Base-by-base conservation (phyloP, 2,113 vertebrate species). In the Mohoua ochrocephala region DNA sequence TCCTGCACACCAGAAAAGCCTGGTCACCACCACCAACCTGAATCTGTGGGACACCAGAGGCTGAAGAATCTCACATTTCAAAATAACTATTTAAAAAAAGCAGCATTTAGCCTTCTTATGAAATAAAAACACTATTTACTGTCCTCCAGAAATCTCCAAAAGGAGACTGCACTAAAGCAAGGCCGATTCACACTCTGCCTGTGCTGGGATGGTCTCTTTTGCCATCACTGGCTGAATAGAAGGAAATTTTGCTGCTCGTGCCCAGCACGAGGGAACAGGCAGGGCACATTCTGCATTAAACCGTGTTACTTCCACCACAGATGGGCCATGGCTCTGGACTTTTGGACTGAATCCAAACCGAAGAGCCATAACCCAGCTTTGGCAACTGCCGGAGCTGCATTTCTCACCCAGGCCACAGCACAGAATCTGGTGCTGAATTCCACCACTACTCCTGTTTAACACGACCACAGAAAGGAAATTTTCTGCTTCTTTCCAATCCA, bases 341-440 rank as follows among this genome's bases (percentile, higher is more conserved):
- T 35, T 7, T 24, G n/a, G n/a, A 59, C 15, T 35, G 44, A 24
- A 31, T 45, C 8, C 28, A 15, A 42, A 11, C 59, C 6, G 15
- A 39, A 31, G 17, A 44, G 59, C 75, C 60, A 7, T 0, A n/a
- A 8, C 39, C 23, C 15, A 5, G 31, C 79, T 31, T 4, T 27
- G 74, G 33, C 1, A 7, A 37, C 57, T 13, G 11, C 15, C 5
- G 1, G 26, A 42, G 83, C 45, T 10, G 37, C 37, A 1, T 9
- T 52, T 15, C 23, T 15, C 45, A 37, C 33, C 3, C 24, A 31
- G 28, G 60, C 18, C 19, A 8, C 45, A 67, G 45, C 33, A 37
- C 68, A 10, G 35, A 37, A 11, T 12, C 16, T 0, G 0, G 19
- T 4, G 52, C 5, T 42, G 37, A 39, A 63, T 37, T 18, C 84